Evolutionary conservation across 2,888 invertebrate species (phyloP).

Genomic region (Encarsia formosa): DNA sequence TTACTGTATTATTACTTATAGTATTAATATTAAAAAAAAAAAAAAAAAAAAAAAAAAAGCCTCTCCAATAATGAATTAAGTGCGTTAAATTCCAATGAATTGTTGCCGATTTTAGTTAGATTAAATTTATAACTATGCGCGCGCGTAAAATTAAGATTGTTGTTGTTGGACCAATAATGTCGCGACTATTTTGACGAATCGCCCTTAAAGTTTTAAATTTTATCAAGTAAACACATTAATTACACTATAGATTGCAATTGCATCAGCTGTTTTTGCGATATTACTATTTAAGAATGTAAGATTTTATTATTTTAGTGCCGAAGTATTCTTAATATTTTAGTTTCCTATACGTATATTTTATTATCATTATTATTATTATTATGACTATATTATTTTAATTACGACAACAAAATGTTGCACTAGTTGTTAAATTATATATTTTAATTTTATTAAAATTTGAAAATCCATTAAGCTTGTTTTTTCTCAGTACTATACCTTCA

Average conservation of each 20-base stretch:
- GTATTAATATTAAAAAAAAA: too few relatives aligned
- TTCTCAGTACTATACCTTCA: too few relatives aligned
- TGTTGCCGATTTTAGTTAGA: too few relatives aligned
- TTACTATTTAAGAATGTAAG: conserved; percentile 14
- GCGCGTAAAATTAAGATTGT: conserved; percentile 7
- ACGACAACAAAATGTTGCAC: conserved; percentile 32
- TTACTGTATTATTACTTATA: too few relatives aligned
- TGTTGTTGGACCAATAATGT: conserved; percentile 19
- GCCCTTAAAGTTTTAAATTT: conserved; percentile 9
- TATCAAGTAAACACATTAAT: too few relatives aligned
- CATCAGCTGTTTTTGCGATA: conserved; percentile 21
- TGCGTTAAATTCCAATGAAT: too few relatives aligned
- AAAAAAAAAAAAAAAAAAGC: conserved; percentile 13
- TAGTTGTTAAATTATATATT: conserved; percentile 31
- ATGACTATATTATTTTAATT: conserved; percentile 26
- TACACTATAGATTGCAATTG: too few relatives aligned
- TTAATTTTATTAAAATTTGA: conserved; percentile 37
- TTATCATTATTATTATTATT: conserved; percentile 13
- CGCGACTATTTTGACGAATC: conserved; percentile 24
- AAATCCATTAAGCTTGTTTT: conserved; percentile 8
- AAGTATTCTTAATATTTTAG: conserved; percentile 27
- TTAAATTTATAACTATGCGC: conserved; percentile 1
- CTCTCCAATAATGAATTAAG: conserved; percentile 20
- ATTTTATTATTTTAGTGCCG: conserved; percentile 24
- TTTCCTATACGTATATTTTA: conserved; percentile 14